Conservation (phyloP, 2,113 vertebrate genomes). For the Oceanodroma tethys region DNA sequence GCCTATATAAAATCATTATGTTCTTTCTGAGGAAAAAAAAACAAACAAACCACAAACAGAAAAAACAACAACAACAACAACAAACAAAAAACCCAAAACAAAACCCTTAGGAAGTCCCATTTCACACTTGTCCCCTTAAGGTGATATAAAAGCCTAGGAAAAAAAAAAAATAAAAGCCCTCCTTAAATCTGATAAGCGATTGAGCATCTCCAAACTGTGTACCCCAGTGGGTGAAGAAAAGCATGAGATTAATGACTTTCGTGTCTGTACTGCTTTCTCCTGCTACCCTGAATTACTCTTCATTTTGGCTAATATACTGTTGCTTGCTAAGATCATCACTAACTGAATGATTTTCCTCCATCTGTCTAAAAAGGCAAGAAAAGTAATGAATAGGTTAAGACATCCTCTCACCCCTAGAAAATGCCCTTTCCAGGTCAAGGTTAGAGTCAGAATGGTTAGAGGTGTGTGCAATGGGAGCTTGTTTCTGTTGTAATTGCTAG, state of each 20-base stretch:
- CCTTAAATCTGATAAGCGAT: neutral
- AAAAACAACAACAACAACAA: neutral
- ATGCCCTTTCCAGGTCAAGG: conserved; percentile 41
- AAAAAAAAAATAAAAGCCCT: no score
- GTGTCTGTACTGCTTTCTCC: neutral
- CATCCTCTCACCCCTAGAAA: conserved; percentile 21
- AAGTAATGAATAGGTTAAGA: conserved; percentile 39
- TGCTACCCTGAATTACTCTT: neutral
- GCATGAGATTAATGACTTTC: neutral
- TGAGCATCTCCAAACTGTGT: neutral
- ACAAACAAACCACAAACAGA: no score
- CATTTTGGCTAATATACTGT: neutral
- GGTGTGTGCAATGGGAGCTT: neutral
- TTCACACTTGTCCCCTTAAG: neutral
- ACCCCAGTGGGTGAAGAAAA: neutral
- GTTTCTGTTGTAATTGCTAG: conserved; percentile 41
- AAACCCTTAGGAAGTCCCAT: neutral
- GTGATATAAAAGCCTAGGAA: neutral
- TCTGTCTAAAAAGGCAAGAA: neutral
- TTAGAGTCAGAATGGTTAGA: neutral
- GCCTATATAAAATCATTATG: accelerated
- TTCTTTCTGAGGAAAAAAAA: neutral
- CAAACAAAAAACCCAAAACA: neutral
- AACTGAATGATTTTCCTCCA: neutral
- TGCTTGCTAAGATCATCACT: neutral